phyloP scores from a whole-genome alignment of 1,140 invertebrate species.

The Lasioglossum baleicum region DNA sequence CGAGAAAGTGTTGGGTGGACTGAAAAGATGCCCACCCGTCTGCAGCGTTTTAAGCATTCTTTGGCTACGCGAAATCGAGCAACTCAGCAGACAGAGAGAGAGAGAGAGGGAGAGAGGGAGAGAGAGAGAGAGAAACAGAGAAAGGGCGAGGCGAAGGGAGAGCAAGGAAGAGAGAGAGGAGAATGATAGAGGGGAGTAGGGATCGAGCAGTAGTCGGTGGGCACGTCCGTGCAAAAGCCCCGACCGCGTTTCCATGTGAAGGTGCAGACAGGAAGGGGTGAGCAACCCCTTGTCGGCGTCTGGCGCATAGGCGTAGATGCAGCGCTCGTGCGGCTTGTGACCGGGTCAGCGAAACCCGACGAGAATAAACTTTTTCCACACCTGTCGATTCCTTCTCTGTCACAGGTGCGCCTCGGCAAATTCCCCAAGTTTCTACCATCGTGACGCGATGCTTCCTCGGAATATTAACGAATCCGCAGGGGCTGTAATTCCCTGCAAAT shows the following conservation, averaged over 20 bases:
- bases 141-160: not conserved
- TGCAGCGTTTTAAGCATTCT: conserved; percentile 52
- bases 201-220: conserved; percentile 43
- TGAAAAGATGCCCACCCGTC: conserved; percentile 37
- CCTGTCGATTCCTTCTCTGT: conserved; percentile 59
- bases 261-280: conserved; percentile 77
- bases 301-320: conserved; percentile 74
- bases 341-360: conserved; percentile 68
- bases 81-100: not conserved
- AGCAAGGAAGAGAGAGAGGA: conserved; percentile 9
- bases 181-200: not conserved
- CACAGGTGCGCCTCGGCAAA: conserved; percentile 41
- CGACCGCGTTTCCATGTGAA: conserved; percentile 68
- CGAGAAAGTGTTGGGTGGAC: not conserved
- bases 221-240: conserved; percentile 63
- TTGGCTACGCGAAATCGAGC: conserved; percentile 44
- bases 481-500: no score
- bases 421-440: not conserved
- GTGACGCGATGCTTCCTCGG: not conserved
- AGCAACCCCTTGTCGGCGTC: conserved; percentile 72
- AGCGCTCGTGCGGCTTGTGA: conserved; percentile 58
- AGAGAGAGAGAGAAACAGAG: not conserved
- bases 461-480: conserved; percentile 7
- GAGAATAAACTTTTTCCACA: conserved; percentile 61
- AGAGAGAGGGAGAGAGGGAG: conserved; percentile 9